A percentile compares a stretch with the other conserved stretches of the same genome.
Evolutionary conservation across 35 echinoderm and acorn worm genomes (phyloP).

Genomic region (Nesometra sesokonis): DNA sequence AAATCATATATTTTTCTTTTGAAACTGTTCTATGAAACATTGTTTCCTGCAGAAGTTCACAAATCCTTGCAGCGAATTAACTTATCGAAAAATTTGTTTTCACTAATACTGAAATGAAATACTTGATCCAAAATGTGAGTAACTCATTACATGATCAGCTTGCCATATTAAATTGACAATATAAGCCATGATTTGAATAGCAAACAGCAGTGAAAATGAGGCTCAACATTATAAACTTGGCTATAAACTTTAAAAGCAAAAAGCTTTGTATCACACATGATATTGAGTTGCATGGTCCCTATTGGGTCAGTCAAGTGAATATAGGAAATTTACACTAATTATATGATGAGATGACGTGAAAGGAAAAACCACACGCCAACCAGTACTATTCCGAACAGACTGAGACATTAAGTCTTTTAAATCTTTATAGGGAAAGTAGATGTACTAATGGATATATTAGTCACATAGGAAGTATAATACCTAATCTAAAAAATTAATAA

Average conservation of each 20-base stretch:
- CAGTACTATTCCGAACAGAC: not conserved
- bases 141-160: too few species aligned
- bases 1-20: not conserved
- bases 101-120: not conserved
- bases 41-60: not conserved
- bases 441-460: too few species aligned
- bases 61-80: not conserved
- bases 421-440: too few species aligned
- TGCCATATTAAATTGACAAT: not conserved
- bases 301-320: not conserved
- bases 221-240: not conserved
- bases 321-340: not conserved
- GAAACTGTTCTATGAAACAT: not conserved
- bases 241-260: not conserved
- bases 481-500: too few species aligned
- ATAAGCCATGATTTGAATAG: not conserved
- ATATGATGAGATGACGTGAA: not conserved
- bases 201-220: not conserved
- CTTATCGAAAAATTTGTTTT: too few species aligned
- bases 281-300: not conserved
- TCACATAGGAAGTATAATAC: too few species aligned
- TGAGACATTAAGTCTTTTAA: not conserved
- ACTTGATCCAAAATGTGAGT: too few species aligned
- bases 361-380: not conserved
- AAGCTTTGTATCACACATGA: not conserved